Conservation (phyloP, 2,888 invertebrate genomes). For the Cantharis lateralis region DNA sequence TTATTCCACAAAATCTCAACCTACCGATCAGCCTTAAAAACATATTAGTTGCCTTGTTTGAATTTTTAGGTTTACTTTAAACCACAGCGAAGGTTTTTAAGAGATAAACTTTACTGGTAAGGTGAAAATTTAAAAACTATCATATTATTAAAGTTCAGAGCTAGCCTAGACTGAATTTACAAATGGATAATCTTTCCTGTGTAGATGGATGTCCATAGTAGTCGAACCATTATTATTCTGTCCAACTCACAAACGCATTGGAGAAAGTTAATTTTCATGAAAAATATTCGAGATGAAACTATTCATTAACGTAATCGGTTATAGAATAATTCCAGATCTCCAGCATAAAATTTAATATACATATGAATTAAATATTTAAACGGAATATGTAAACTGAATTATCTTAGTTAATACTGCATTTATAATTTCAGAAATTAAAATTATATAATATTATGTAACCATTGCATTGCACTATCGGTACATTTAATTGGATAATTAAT, state of each 20-base stretch:
- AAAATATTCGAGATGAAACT: not conserved
- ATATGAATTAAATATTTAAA: not conserved
- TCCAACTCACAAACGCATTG: not conserved
- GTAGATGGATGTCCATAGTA: too few relatives aligned
- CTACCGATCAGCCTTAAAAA: too few relatives aligned
- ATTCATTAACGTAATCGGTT: not conserved
- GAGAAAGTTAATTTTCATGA: not conserved
- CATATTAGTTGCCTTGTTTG: too few relatives aligned
- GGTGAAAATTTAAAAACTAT: too few relatives aligned
- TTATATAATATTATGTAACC: not conserved
- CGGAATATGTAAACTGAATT: not conserved
- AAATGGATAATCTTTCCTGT: too few relatives aligned
- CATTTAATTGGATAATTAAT: not conserved
- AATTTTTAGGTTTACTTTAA: too few relatives aligned
- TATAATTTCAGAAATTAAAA: not conserved
- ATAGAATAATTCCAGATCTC: not conserved
- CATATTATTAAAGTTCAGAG: too few relatives aligned
- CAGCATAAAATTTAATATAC: not conserved
- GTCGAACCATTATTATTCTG: not conserved
- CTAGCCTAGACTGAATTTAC: too few relatives aligned
- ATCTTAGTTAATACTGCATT: not conserved
- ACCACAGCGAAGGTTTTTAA: too few relatives aligned
- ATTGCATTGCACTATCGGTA: not conserved
- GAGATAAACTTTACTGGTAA: too few relatives aligned
- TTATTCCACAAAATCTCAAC: too few relatives aligned